Conservation (phyloP, 2,113 vertebrate genomes). For the Pangasianodon hypophthalmus region DNA sequence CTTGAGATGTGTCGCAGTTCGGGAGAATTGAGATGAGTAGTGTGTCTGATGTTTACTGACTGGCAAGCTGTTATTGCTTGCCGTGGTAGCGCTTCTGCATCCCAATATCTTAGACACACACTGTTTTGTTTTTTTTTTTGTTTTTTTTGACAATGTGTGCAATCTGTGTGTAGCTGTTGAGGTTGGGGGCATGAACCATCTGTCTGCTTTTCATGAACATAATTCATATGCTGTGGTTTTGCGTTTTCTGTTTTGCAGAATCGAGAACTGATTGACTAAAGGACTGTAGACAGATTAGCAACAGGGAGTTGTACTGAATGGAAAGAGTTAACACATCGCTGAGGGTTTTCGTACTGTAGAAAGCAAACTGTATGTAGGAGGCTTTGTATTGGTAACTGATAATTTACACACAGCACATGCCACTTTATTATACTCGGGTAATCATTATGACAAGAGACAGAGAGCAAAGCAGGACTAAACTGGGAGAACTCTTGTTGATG, state of each 20-base stretch:
- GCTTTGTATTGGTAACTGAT: background rate
- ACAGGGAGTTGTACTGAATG: background rate
- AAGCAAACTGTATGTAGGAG: background rate
- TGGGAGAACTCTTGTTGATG: background rate
- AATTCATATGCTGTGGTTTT: conserved; percentile 61
- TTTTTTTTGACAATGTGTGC: conserved; percentile 22
- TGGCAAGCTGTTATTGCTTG: conserved; percentile 1
- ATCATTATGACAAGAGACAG: background rate
- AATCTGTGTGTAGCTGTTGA: conserved; percentile 33
- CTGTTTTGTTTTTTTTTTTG: background rate
- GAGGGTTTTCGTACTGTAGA: background rate
- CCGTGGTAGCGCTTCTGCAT: background rate
- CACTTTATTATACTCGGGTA: background rate
- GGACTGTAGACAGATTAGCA: background rate
- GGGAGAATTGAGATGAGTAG: background rate
- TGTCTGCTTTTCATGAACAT: conserved; percentile 70
- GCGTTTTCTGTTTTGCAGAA: conserved; percentile 3
- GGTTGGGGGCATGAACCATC: conserved; percentile 66
- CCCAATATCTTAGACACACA: conserved; percentile 11
- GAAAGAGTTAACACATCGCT: background rate
- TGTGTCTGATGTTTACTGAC: conserved; percentile 29
- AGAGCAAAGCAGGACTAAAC: background rate
- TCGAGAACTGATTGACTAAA: background rate
- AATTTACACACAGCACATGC: background rate
- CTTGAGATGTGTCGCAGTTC: background rate